Evolutionary conservation across 2,797 vertebrate genomes (phyloP), one percentile per base, ranked within the genome.

Genomic region (Sebastes iracundus): DNA sequence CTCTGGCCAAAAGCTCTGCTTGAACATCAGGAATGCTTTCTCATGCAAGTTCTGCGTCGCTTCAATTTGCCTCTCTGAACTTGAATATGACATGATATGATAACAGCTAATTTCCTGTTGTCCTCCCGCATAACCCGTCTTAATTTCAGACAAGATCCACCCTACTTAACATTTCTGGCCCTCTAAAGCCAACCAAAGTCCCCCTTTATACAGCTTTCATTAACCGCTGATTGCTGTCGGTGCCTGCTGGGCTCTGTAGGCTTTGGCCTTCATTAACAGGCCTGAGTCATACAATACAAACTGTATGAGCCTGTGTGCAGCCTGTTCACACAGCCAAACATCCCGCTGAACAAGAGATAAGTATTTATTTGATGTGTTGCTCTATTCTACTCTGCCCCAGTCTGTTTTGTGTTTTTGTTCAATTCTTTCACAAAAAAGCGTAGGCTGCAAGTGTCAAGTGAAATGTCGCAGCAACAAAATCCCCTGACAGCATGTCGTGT

Each of bases 171-270:
- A 1, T 86, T 83, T 79, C 65, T 84, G 84, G 81, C 77, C 70
- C 78, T 81, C 62, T 53, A 84, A 87, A 92, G 87, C 80, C 75
- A 81, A 78, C 77, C 75, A 67, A 88, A 91, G 75, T 66, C 88
- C 46, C 7, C 35, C 68, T 88, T 89, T 88, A 88, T 82, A 80
- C 68, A 81, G 76, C 88, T 88, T 92, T 91, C 84, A 93, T 93
- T 91, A 88, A 81, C 64, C 6, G n/a, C 79, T 84, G 86, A 90
- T 89, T 86, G 74, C 87, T 77, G 85, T 89, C 68, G 65, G 42
- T 72, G 85, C 86, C 82, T 83, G 82, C 79, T 80, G 77, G 79
- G 80, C 76, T 75, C 71, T 69, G 72, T 69, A 66, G 81, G 79
- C 76, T 90, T 69, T 81, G 80, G 79, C 84, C 78, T 90, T 90